These are phyloP conservation scores for Panorpa germanica DNA, from an alignment of 2,888 invertebrate species.

Conservation along the genomic window DNA sequence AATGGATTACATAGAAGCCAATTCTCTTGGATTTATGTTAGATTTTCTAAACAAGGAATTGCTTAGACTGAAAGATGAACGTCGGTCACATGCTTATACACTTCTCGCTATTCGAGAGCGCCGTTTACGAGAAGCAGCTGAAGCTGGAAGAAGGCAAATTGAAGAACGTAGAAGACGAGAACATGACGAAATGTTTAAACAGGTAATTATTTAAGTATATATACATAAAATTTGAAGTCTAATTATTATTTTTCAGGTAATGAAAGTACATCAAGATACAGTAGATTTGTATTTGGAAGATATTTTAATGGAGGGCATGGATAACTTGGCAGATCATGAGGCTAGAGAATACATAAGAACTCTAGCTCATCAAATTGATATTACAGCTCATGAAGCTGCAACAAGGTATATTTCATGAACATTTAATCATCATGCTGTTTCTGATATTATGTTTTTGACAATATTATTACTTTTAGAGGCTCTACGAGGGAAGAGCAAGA, in stretches of 20 bases:
- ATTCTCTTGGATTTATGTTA: slow-evolving; percentile 48
- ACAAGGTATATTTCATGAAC: not conserved
- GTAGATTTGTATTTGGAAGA: slow-evolving; percentile 42
- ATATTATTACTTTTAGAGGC: slow-evolving; percentile 11
- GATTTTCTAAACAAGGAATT: slow-evolving; percentile 65
- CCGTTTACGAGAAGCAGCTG: slow-evolving; percentile 55
- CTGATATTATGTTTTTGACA: slow-evolving; percentile 11
- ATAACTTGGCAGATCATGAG: slow-evolving; percentile 32
- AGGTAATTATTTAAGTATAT: slow-evolving; percentile 21
- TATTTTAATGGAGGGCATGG: slow-evolving; percentile 37
- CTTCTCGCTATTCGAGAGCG: slow-evolving; percentile 62
- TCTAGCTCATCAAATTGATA: slow-evolving; percentile 35
- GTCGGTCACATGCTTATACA: slow-evolving; percentile 58
- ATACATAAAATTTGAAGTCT: not conserved
- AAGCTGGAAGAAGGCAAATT: slow-evolving; percentile 57
- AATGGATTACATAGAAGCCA: slow-evolving; percentile 50
- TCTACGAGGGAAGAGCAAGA: slow-evolving; percentile 15
- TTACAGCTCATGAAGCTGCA: slow-evolving; percentile 24
- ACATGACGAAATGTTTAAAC: slow-evolving; percentile 65
- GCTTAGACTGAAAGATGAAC: slow-evolving; percentile 52
- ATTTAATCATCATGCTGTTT: slow-evolving; percentile 14
- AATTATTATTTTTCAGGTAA: slow-evolving; percentile 20
- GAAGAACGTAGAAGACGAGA: slow-evolving; percentile 52
- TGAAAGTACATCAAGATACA: slow-evolving; percentile 37
- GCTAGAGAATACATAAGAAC: slow-evolving; percentile 30